phyloP scores from a whole-genome alignment of 2,888 invertebrate species.

The Drosophila longiperda region DNA sequence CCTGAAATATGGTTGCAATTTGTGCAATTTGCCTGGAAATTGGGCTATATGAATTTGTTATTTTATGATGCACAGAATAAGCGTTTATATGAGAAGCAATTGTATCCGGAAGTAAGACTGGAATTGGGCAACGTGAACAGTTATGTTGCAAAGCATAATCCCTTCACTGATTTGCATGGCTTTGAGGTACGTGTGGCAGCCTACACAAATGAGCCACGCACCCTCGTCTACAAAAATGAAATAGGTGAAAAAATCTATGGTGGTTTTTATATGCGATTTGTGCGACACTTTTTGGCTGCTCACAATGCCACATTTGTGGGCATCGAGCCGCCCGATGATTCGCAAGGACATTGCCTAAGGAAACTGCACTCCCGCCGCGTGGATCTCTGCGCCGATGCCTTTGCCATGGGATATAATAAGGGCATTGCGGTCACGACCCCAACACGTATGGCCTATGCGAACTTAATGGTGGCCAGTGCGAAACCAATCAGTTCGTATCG shows the following conservation, averaged over 20 bases:
- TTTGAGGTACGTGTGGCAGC: slow-evolving; percentile 53
- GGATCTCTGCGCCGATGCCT: slow-evolving; percentile 58
- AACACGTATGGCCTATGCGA: slow-evolving; percentile 60
- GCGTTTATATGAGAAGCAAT: slow-evolving; percentile 32
- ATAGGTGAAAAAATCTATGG: slow-evolving; percentile 40
- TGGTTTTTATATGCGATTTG: slow-evolving; percentile 62
- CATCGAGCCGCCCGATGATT: slow-evolving; percentile 28
- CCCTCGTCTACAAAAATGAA: slow-evolving; percentile 44
- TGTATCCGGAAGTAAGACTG: slow-evolving; percentile 46
- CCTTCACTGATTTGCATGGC: slow-evolving; percentile 37
- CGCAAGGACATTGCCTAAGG: slow-evolving; percentile 50
- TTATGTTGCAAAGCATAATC: slow-evolving; percentile 21
- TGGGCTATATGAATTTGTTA: slow-evolving; percentile 49
- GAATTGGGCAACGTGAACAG: slow-evolving; percentile 15
- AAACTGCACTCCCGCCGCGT: slow-evolving; percentile 26
- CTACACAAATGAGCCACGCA: slow-evolving; percentile 58
- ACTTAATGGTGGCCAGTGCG: slow-evolving; percentile 59
- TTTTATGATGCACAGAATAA: slow-evolving; percentile 39
- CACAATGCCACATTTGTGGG: slow-evolving; percentile 64
- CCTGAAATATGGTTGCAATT: slow-evolving; percentile 42
- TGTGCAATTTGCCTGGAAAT: slow-evolving; percentile 21
- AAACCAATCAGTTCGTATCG: slow-evolving; percentile 57
- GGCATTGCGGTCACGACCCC: slow-evolving; percentile 42
- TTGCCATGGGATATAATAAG: slow-evolving; percentile 37
- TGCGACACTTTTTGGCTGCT: slow-evolving; percentile 35